A percentile compares a stretch with the other conserved stretches of the same genome.
phyloP scores from a whole-genome alignment of 2,113 vertebrate species.

The Zosterops japonicus region DNA sequence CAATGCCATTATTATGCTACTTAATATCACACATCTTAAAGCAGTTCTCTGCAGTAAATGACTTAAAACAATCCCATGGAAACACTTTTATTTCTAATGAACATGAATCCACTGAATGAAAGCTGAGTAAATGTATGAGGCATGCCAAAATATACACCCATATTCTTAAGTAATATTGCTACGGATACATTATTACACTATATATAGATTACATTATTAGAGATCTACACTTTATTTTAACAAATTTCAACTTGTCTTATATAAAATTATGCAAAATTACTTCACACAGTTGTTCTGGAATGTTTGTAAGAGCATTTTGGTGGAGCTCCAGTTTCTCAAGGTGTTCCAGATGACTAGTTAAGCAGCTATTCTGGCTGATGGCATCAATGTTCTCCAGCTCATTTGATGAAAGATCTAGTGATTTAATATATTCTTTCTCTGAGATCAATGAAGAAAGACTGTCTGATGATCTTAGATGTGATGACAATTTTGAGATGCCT shows the following conservation, averaged over 20 bases:
- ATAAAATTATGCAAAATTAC: slow-evolving; percentile 70
- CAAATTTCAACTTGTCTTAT: not conserved
- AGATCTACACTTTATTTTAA: not conserved
- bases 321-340: slow-evolving; percentile 89
- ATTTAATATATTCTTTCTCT: slow-evolving; percentile 86
- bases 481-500: slow-evolving; percentile 63
- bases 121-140: not conserved
- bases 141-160: not conserved
- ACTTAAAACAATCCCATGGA: not conserved
- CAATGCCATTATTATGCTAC: not conserved
- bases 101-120: not conserved
- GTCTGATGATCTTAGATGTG: slow-evolving; percentile 70
- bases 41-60: not conserved
- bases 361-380: slow-evolving; percentile 75
- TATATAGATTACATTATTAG: not conserved
- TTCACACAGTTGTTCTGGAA: slow-evolving; percentile 86
- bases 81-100: not conserved
- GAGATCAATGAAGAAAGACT: slow-evolving; percentile 71
- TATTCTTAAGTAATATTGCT: not conserved
- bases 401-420: slow-evolving; percentile 92
- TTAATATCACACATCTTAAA: not conserved
- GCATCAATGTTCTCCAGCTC: slow-evolving; percentile 86
- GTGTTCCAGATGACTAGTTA: slow-evolving; percentile 82
- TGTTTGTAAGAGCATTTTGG: slow-evolving; percentile 82
- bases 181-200: not conserved